Conservation (phyloP, 2,113 vertebrate species). For the Dipodomys ordii region DNA sequence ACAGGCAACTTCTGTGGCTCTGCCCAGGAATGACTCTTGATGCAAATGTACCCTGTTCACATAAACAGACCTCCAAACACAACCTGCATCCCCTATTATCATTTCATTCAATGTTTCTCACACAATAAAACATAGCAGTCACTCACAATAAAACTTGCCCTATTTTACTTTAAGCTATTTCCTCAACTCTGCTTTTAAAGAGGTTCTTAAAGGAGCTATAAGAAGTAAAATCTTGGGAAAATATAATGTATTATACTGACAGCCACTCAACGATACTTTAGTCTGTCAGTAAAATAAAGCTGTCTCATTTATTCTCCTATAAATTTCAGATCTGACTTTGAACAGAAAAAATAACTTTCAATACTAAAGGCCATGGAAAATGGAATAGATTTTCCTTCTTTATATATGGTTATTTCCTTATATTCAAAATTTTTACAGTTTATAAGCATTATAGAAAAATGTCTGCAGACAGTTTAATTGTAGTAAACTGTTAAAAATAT, state of each 20-base stretch:
- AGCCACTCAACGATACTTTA: constrained; percentile 38
- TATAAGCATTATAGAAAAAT: constrained; percentile 42
- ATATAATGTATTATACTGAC: background rate
- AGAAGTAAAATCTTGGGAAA: constrained; percentile 19
- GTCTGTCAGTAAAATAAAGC: constrained; percentile 55
- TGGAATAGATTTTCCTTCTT: constrained; percentile 76
- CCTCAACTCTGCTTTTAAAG: constrained; percentile 14
- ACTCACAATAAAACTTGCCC: background rate
- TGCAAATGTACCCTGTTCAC: background rate
- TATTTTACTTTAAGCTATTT: constrained; percentile 39
- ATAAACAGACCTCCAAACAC: background rate
- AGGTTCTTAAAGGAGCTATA: constrained; percentile 32
- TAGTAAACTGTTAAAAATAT: constrained; percentile 44
- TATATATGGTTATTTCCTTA: constrained; percentile 77
- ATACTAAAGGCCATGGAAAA: constrained; percentile 57
- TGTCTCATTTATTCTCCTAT: constrained; percentile 52
- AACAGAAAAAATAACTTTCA: constrained; percentile 60
- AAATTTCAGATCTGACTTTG: constrained; percentile 33
- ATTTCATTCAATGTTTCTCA: background rate
- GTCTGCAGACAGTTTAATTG: constrained; percentile 55
- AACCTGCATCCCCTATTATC: background rate
- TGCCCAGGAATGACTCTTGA: background rate
- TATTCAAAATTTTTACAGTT: constrained; percentile 65
- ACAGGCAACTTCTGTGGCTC: background rate
- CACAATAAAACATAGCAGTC: background rate